phyloP scores from a whole-genome alignment of 2,797 vertebrate genomes.

The Rhincodon typus region DNA sequence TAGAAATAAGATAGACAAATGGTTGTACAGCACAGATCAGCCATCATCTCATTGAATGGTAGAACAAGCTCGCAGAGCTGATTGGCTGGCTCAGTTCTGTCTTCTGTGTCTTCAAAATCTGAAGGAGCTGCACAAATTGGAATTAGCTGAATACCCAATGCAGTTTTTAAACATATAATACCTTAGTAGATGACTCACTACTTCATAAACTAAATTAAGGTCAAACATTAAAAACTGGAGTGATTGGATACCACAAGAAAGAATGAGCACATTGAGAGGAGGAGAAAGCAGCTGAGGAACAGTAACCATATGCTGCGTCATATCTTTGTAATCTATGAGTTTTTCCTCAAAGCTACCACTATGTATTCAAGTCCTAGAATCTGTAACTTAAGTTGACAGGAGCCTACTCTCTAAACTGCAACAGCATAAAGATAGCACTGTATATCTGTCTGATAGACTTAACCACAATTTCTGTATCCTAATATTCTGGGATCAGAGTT shows the following conservation, averaged over 20 bases:
- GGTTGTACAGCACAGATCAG: background rate
- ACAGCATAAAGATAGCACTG: background rate
- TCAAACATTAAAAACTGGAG: background rate
- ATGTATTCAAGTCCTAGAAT: background rate
- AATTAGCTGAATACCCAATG: background rate
- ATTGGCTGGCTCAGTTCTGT: background rate
- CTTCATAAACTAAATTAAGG: background rate
- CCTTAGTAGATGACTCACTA: background rate
- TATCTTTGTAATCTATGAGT: background rate
- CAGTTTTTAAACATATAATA: background rate
- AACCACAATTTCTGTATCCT: background rate
- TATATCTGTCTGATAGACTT: background rate
- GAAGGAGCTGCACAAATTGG: background rate
- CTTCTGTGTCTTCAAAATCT: background rate
- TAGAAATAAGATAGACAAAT: background rate
- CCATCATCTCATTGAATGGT: background rate
- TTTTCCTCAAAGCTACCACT: background rate
- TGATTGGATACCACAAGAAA: background rate
- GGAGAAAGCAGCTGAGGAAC: background rate
- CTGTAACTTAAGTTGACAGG: background rate
- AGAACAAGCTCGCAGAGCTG: too few species aligned
- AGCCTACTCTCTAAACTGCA: background rate
- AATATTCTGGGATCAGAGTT: background rate
- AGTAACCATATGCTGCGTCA: too few species aligned
- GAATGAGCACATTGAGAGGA: background rate